Evolutionary conservation across 2,888 invertebrate species (phyloP).

Genomic region (Penaeus monodon): DNA sequence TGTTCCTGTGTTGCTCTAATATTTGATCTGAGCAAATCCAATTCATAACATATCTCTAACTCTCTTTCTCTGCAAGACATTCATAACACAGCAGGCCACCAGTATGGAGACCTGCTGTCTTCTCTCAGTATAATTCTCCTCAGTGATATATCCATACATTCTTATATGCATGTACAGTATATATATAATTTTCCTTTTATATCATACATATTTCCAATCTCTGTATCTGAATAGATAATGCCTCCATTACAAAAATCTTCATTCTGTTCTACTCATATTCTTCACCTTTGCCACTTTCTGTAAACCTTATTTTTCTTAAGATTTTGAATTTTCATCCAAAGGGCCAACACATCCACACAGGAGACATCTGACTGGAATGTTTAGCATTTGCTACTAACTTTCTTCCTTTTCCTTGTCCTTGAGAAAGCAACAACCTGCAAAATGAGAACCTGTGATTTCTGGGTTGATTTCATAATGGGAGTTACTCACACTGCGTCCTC

Average conservation of each 20-base stretch:
- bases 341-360: conserved; percentile 38
- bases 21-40: too few species aligned
- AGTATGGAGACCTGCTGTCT: neutral
- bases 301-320: neutral
- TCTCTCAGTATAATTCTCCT: neutral
- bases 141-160: conserved; percentile 12
- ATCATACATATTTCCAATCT: conserved; percentile 9
- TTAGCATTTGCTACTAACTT: conserved; percentile 13
- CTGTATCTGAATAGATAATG: too few species aligned
- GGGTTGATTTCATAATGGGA: too few species aligned
- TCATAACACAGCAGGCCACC: too few species aligned
- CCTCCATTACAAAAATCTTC: too few species aligned
- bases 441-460: too few species aligned
- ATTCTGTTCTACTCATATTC: neutral
- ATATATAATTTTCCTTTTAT: neutral
- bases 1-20: too few species aligned
- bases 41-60: too few species aligned
- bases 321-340: conserved; percentile 1
- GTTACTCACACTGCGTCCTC: too few species aligned
- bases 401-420: too few species aligned
- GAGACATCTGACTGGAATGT: conserved; percentile 40
- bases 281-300: neutral
- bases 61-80: too few species aligned
- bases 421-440: too few species aligned
- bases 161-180: neutral